A percentile compares a stretch with the other conserved stretches of the same genome.
Conservation (phyloP, 2,888 invertebrate genomes). For the Ligdia adustata region DNA sequence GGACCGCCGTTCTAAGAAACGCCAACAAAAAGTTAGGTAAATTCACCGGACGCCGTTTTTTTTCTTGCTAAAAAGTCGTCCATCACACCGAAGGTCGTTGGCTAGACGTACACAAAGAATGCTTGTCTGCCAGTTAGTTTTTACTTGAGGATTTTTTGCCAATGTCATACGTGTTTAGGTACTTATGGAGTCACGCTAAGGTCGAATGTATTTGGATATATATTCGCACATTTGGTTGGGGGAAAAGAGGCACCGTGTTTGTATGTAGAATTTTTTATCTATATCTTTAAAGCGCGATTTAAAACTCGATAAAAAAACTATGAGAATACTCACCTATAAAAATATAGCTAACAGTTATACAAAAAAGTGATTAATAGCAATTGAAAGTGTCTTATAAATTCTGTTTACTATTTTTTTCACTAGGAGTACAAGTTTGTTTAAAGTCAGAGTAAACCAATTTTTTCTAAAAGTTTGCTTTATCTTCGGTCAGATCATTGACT, state of each 20-base stretch:
- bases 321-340: no score
- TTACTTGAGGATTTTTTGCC: constrained; percentile 70
- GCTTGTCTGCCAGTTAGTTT: constrained; percentile 73
- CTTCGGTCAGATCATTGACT: no score
- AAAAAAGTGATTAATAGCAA: no score
- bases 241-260: constrained; percentile 47
- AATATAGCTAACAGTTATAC: no score
- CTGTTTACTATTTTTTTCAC: no score
- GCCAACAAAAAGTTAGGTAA: constrained; percentile 78
- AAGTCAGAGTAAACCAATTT: no score
- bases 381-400: no score
- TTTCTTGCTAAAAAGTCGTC: constrained; percentile 71
- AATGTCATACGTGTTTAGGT: constrained; percentile 77
- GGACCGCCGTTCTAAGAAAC: constrained; percentile 69
- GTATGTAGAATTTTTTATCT: no score
- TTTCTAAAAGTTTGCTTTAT: no score
- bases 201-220: constrained; percentile 65
- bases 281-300: no score
- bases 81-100: constrained; percentile 75
- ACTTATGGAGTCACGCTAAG: constrained; percentile 71
- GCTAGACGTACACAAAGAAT: constrained; percentile 80
- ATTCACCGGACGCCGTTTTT: constrained; percentile 79
- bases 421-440: no score
- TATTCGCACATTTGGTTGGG: constrained; percentile 64
- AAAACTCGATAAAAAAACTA: no score